These are phyloP conservation scores for Helicoverpa assulta DNA, from an alignment of 2,888 invertebrate species.

Conservation along the genomic window DNA sequence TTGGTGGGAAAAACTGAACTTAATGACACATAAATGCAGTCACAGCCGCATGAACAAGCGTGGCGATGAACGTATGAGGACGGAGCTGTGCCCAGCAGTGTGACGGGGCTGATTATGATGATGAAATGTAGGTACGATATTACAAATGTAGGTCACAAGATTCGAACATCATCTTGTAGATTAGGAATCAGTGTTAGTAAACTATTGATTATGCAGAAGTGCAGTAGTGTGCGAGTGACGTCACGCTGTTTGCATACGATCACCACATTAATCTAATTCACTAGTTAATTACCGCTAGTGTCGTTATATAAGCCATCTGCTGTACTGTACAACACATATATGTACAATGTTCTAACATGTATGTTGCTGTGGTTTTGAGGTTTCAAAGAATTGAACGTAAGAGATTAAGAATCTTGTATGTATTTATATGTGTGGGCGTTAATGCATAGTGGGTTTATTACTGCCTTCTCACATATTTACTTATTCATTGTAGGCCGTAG, in stretches of 20 bases:
- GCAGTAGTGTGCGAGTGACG: background rate
- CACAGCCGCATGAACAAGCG: too few relatives aligned
- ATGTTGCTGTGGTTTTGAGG: background rate
- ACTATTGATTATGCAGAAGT: background rate
- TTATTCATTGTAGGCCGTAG: too few relatives aligned
- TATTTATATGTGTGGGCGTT: too few relatives aligned
- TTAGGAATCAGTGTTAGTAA: background rate
- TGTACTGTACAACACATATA: background rate
- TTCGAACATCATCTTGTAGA: background rate
- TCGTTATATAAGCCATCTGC: constrained; percentile 23
- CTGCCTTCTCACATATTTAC: too few relatives aligned
- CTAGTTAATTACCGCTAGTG: constrained; percentile 38
- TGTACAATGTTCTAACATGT: too few relatives aligned
- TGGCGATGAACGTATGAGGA: too few relatives aligned
- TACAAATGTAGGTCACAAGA: background rate
- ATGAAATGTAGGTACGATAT: too few relatives aligned
- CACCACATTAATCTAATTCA: constrained; percentile 37
- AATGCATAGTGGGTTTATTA: too few relatives aligned
- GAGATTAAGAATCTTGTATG: background rate
- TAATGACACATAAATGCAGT: too few relatives aligned
- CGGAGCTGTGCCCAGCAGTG: too few relatives aligned
- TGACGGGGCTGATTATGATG: too few relatives aligned
- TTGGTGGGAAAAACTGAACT: too few relatives aligned
- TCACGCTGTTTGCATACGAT: constrained; percentile 22
- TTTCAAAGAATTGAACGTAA: background rate